Conservation (phyloP, 2,797 vertebrate species). For the Craterocephalus amniculus region DNA sequence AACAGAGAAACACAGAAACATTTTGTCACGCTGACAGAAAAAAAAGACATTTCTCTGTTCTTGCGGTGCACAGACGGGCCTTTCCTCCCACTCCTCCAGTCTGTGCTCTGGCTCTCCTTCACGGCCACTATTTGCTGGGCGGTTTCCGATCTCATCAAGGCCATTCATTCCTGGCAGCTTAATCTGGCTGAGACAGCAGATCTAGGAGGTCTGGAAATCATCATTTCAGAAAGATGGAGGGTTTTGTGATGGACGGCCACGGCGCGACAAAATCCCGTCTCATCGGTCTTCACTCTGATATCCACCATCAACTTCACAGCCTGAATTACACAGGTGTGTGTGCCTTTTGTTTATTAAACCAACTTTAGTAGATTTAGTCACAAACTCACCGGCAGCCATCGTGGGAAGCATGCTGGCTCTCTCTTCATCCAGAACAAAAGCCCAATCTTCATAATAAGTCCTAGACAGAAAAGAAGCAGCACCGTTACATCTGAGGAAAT, state of each 20-base stretch:
- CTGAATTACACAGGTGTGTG: background rate
- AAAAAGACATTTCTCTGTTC: background rate
- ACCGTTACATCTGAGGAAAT: background rate
- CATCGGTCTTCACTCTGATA: background rate
- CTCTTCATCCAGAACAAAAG: slow-evolving; percentile 96
- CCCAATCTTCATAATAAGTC: slow-evolving; percentile 97
- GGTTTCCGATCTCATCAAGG: too few species aligned
- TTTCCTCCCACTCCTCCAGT: too few species aligned
- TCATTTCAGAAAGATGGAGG: background rate
- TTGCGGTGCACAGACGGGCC: too few species aligned
- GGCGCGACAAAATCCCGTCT: background rate
- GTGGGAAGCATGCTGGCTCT: slow-evolving; percentile 97
- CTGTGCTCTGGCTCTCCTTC: too few species aligned
- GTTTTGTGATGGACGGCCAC: background rate
- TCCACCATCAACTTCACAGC: background rate
- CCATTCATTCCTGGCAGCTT: too few species aligned
- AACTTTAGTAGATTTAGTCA: background rate
- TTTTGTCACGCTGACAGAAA: too few species aligned
- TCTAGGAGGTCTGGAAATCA: background rate
- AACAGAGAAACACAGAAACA: too few species aligned
- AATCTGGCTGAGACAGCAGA: background rate
- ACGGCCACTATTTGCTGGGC: too few species aligned
- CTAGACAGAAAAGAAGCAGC: slow-evolving; percentile 71
- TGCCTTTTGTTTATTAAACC: background rate
- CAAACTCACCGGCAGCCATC: slow-evolving; percentile 93